Evolutionary conservation across 2,888 invertebrate genomes (phyloP), one percentile per base, ranked within the genome.

Genomic region (Sarcophaga caerulescens): DNA sequence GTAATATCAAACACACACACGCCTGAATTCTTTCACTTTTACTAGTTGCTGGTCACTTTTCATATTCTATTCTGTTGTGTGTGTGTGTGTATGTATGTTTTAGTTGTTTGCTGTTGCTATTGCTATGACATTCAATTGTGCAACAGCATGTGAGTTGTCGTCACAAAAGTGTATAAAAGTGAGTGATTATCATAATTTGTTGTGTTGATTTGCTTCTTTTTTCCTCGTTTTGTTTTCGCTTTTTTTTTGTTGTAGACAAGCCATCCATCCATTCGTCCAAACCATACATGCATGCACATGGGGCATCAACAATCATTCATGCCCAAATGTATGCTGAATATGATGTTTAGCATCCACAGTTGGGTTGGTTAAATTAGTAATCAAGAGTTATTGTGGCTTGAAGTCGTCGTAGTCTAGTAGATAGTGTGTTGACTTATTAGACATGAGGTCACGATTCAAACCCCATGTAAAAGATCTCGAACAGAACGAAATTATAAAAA

Each of bases 181-280:
- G 86, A 86, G 86, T 86, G 84, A 86, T 86, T 86, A 86, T 86
- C 84, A 86, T 86, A 86, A 86, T 86, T 86, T 86, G 84, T 86
- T 86, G 84, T 86, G 84, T 86, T 86, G 84, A 81, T 86, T 81
- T 84, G 66, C 62, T 78, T 57, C 47, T 35, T 71, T 35, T 35
- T 35, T 35, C 10, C 8, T 8, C 8, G 6, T 35, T 35, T 35
- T 35, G 5, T 35, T 35, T 10, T 35, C 10, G 0, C 10, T 35
- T 35, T 14, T 17, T 52, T 52, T 52, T 52, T 12, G 11, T 47
- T 47, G 52, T 52, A 52, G 17, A 52, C 52, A 52, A 63, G 65
- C 74, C 14, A 57, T 57, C 17, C 52, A 17, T 17, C 52, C 52
- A 52, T 52, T 52, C 17, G 63, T 47, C 19, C 63, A 74, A 69